These are phyloP conservation scores for Tinamus major DNA, from an alignment of 2,797 vertebrate species.

Conservation along the genomic window DNA sequence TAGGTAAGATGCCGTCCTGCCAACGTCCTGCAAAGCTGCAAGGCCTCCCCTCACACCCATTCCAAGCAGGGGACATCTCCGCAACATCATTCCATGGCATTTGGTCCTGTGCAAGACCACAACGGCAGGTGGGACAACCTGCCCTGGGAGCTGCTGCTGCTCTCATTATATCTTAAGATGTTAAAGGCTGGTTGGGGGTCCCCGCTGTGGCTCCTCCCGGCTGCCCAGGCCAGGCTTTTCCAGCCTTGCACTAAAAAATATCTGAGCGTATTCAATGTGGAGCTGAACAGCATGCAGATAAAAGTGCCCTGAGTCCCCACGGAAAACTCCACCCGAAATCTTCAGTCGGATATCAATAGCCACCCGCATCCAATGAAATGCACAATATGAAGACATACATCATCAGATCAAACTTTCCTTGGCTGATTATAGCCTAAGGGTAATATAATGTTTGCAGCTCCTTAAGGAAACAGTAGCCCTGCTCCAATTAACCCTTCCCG, in stretches of 20 bases:
- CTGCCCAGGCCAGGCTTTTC: not conserved
- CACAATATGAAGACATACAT: constrained; percentile 72
- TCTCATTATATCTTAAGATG: not conserved
- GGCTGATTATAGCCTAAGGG: constrained; percentile 67
- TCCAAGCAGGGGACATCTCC: accelerated
- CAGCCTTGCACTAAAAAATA: not conserved
- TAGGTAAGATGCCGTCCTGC: not conserved
- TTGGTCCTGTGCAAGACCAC: not conserved
- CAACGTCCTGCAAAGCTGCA: not conserved
- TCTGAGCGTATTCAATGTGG: not conserved
- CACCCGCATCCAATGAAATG: constrained; percentile 62
- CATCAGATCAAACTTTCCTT: constrained; percentile 74
- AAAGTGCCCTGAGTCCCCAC: not conserved
- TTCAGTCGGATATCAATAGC: constrained; percentile 58
- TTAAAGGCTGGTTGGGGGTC: not conserved
- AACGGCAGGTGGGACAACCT: not conserved
- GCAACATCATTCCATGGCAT: accelerated
- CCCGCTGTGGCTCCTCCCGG: not conserved
- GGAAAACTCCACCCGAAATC: constrained; percentile 68
- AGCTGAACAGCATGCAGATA: not conserved
- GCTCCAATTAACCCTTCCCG: constrained; percentile 56
- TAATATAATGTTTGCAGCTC: constrained; percentile 68
- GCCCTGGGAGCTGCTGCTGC: not conserved
- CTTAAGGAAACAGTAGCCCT: constrained; percentile 66
- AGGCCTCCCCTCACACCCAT: not conserved